Evolutionary conservation across 2,888 invertebrate species (phyloP), one percentile per base, ranked within the genome.

Genomic region (Zootermopsis nevadensis): DNA sequence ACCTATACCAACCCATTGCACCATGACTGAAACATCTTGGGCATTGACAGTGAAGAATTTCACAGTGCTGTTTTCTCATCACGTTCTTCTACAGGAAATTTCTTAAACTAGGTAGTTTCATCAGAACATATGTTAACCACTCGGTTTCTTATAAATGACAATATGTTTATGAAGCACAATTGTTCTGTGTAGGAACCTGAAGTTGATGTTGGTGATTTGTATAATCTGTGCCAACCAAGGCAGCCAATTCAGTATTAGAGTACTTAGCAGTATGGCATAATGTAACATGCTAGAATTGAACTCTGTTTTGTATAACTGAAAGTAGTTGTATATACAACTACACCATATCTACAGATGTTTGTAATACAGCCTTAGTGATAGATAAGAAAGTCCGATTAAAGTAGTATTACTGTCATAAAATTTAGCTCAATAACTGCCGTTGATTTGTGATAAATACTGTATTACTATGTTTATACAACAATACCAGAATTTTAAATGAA

Each of bases 381-480:
- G 60, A 60, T 19, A 60, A 27, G 27, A 19, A 60, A 60, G 27
- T 60, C 24, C 22, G 1, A 60, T 60, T 1, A 27, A 7, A 24
- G 22, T 24, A n/a, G 27, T 60, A 27, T 24, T 60, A 60, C 22
- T 60, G 60, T 60, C 27, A 19, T 60, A 7, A 24, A 60, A 60
- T 60, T 60, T 60, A 60, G 60, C 60, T 60, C 60, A 60, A 60
- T 60, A 60, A 60, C 60, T 60, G 60, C 60, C 60, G 27, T 60
- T 10, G 60, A 27, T 60, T 60, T 60, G 24, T 60, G 12, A 60
- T n/a, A 60, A 60, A 8, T 24, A 60, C 8, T 60, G 22, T n/a
- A n/a, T 22, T 60, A 60, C 19, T 60, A 60, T 60, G 22, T 60
- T 60, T 60, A 22, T 60, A 60, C 60, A 60, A n/a, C n/a, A n/a